Conservation (phyloP, 2,113 vertebrate genomes). For the Dendropsophus ebraccatus region DNA sequence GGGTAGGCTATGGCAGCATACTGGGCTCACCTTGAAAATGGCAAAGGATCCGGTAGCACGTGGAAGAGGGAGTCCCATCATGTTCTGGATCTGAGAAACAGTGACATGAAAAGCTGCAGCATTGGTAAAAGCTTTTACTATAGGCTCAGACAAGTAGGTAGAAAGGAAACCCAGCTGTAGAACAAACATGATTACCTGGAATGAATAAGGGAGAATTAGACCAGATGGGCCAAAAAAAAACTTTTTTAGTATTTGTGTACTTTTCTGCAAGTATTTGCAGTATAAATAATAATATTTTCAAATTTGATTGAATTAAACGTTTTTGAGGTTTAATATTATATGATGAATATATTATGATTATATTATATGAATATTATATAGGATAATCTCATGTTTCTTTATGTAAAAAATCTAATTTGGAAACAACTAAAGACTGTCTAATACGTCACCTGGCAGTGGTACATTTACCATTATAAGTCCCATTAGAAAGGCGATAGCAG, state of each 20-base stretch:
- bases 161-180: slow-evolving; percentile 88
- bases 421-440: background rate
- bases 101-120: slow-evolving; percentile 90
- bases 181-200: slow-evolving; percentile 85
- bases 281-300: background rate
- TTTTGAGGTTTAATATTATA: background rate
- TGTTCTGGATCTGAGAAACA: slow-evolving; percentile 86
- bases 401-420: background rate
- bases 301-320: background rate
- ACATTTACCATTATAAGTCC: slow-evolving; percentile 85
- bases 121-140: slow-evolving; percentile 90
- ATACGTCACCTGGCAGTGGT: background rate
- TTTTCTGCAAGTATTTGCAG: background rate
- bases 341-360: too few species aligned
- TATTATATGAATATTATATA: too few species aligned
- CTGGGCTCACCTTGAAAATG: slow-evolving; percentile 82
- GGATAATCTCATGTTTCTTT: too few species aligned
- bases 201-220: background rate
- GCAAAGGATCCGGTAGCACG: slow-evolving; percentile 85
- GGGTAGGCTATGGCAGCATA: background rate
- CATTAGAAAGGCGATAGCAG: slow-evolving; percentile 83
- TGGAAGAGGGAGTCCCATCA: slow-evolving; percentile 84
- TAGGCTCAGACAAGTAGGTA: slow-evolving; percentile 89
- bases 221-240: background rate
- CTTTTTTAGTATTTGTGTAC: background rate